Evolutionary conservation across 2,797 vertebrate species (phyloP).

Genomic region (Tapera naevia): DNA sequence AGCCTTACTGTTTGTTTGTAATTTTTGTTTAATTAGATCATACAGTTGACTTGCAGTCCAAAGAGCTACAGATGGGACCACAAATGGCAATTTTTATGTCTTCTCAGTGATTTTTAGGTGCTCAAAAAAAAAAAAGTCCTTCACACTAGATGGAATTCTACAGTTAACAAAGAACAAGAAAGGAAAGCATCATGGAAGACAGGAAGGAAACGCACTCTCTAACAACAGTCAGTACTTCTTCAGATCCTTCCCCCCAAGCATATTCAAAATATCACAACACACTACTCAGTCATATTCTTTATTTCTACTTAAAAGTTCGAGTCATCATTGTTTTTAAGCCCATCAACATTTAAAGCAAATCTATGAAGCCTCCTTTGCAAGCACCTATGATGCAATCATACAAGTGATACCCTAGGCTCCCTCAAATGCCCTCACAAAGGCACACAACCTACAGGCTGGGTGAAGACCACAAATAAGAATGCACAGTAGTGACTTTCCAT

Average conservation of each 20-base stretch:
- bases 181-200: not conserved
- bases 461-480: not conserved
- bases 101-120: not conserved
- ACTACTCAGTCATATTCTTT: not conserved
- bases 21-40: conserved; percentile 6
- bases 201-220: not conserved
- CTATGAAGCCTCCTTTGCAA: not conserved
- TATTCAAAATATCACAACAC: not conserved
- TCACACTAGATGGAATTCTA: not conserved
- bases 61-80: conserved; percentile 4
- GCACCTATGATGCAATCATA: not conserved
- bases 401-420: not conserved
- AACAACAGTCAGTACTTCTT: not conserved
- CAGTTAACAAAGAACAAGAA: not conserved
- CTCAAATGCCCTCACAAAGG: not conserved
- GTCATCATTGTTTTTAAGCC: not conserved
- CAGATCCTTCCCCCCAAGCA: not conserved
- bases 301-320: not conserved
- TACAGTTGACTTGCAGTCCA: not conserved
- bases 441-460: not conserved
- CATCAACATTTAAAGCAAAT: not conserved
- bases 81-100: not conserved
- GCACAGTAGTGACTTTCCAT: not conserved
- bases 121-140: not conserved
- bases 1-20: not conserved